Conservation (phyloP, 35 echinoderm and acorn worm genomes). For the Patiria miniata region DNA sequence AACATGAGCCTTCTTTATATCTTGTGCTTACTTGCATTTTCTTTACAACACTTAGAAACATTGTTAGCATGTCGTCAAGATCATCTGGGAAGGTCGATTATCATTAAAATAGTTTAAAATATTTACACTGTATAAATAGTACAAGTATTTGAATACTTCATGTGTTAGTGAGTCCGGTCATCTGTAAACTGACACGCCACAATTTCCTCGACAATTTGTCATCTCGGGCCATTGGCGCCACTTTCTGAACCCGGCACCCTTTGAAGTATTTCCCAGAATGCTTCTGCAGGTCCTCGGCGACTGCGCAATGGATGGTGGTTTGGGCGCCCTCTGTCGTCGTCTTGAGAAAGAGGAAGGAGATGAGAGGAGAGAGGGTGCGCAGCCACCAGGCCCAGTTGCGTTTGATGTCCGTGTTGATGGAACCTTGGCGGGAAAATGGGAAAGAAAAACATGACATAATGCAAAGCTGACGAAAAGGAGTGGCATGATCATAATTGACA, state of each 20-base stretch:
- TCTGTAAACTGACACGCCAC: conserved; percentile 80
- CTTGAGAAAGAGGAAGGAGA: conserved; percentile 82
- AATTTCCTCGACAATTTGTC: conserved; percentile 59
- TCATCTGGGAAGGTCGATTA: too few species aligned
- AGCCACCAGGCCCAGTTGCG: conserved; percentile 85
- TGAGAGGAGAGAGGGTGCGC: conserved; percentile 59
- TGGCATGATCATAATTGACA: too few species aligned
- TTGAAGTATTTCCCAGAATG: conserved; percentile 86
- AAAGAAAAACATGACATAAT: background rate
- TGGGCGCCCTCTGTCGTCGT: conserved; percentile 62
- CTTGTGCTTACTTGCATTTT: too few species aligned
- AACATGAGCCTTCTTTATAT: too few species aligned
- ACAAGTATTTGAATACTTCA: background rate
- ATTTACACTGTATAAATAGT: too few species aligned
- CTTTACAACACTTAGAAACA: too few species aligned
- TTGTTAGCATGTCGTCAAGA: too few species aligned
- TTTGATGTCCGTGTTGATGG: conserved; percentile 87
- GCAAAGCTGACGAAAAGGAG: too few species aligned
- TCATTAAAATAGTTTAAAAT: too few species aligned
- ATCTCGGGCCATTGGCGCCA: conserved; percentile 52
- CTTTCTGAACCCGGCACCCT: conserved; percentile 74
- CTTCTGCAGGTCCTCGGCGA: conserved; percentile 56
- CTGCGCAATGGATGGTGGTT: conserved; percentile 88
- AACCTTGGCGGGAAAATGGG: conserved; percentile 56
- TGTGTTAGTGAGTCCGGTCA: conserved; percentile 52